A percentile compares a stretch with the other conserved stretches of the same genome.
These are phyloP conservation scores for Acipenser transmontanus DNA, from an alignment of 2,797 vertebrate genomes.

Conservation along the genomic window DNA sequence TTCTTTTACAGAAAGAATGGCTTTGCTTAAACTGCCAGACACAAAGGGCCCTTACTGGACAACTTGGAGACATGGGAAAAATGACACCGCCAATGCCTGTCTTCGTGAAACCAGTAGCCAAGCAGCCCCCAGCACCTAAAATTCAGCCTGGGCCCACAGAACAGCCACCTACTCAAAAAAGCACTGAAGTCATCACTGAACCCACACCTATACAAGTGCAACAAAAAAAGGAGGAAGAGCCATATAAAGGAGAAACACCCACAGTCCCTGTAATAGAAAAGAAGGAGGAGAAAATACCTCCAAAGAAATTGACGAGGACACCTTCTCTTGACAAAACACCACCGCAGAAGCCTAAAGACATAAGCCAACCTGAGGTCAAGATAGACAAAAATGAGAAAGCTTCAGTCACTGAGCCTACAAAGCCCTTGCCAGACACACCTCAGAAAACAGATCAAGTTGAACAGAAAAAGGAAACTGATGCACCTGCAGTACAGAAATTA, in stretches of 20 bases:
- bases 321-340: slow-evolving; percentile 31
- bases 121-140: slow-evolving; percentile 23
- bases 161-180: slow-evolving; percentile 31
- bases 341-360: slow-evolving; percentile 30
- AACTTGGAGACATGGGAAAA: slow-evolving; percentile 71
- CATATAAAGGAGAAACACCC: slow-evolving; percentile 22
- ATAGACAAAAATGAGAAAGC: slow-evolving; percentile 53
- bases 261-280: slow-evolving; percentile 32
- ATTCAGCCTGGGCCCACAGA: slow-evolving; percentile 31
- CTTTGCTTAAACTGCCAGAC: slow-evolving; percentile 96
- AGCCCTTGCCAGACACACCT: slow-evolving; percentile 36
- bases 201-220: slow-evolving; percentile 29
- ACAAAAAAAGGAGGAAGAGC: slow-evolving; percentile 37
- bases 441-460: slow-evolving; percentile 22
- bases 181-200: slow-evolving; percentile 32
- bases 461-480: slow-evolving; percentile 20
- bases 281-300: slow-evolving; percentile 26
- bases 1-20: slow-evolving; percentile 83
- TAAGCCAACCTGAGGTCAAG: slow-evolving; percentile 45
- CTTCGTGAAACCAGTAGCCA: slow-evolving; percentile 31
- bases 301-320: slow-evolving; percentile 30
- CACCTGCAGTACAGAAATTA: slow-evolving; percentile 26
- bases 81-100: slow-evolving; percentile 40
- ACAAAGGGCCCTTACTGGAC: slow-evolving; percentile 80
- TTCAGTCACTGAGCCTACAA: slow-evolving; percentile 29